phyloP scores from a whole-genome alignment of 2,113 vertebrate species.

The Agapornis roseicollis region DNA sequence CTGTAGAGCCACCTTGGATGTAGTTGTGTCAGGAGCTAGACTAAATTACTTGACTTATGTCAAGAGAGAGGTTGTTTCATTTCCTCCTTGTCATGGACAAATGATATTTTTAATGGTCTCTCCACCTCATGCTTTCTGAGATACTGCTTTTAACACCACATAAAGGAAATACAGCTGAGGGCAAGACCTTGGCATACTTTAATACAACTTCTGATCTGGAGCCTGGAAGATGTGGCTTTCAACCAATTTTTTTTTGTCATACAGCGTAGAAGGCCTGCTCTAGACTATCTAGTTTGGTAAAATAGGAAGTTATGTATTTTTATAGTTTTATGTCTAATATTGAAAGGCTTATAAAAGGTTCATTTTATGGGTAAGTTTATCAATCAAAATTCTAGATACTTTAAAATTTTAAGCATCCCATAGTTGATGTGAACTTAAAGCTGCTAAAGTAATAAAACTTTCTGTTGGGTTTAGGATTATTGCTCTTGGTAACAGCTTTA shows the following conservation, averaged over 20 bases:
- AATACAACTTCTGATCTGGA: not conserved
- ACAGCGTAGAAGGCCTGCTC: not conserved
- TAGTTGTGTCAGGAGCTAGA: not conserved
- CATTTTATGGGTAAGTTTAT: not conserved
- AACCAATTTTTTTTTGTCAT: not conserved
- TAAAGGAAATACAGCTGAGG: not conserved
- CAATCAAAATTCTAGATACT: not conserved
- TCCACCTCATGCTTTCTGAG: not conserved
- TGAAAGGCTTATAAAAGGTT: not conserved
- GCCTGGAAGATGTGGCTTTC: not conserved
- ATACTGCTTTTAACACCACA: not conserved
- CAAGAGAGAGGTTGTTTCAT: not conserved
- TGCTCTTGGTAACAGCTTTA: not conserved
- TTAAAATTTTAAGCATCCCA: not conserved
- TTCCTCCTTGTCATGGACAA: conserved; percentile 22
- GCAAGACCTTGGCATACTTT: not conserved
- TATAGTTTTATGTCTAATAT: not conserved
- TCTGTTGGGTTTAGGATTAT: not conserved
- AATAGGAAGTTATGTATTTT: not conserved
- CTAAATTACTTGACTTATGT: not conserved
- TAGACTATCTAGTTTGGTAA: not conserved
- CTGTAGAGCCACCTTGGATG: not conserved
- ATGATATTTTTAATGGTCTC: conserved; percentile 7
- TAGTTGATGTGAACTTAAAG: not conserved
- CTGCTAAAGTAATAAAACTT: not conserved